A percentile compares a stretch with the other conserved stretches of the same genome.
Evolutionary conservation across 1,140 invertebrate genomes (phyloP).

Genomic region (Popillia japonica): DNA sequence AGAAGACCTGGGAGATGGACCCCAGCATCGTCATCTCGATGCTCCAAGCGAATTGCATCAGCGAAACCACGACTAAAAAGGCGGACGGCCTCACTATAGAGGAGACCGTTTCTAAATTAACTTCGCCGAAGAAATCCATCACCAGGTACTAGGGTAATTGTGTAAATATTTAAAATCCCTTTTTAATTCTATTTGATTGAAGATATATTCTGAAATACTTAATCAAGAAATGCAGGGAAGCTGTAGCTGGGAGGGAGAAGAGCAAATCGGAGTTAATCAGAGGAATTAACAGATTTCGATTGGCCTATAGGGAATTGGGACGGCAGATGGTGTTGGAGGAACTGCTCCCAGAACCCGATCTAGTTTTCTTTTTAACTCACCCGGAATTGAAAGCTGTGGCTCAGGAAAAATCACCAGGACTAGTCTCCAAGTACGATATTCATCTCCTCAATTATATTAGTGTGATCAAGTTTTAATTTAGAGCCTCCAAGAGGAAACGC

Average conservation of each 20-base stretch:
- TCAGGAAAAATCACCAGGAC: constrained; percentile 62
- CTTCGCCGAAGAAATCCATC: constrained; percentile 61
- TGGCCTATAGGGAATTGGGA: constrained; percentile 68
- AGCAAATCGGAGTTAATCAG: constrained; percentile 72
- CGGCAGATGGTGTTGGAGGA: constrained; percentile 68
- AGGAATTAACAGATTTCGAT: constrained; percentile 68
- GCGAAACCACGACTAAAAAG: constrained; percentile 46
- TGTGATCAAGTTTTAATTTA: too few relatives aligned
- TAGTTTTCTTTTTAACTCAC: constrained; percentile 76
- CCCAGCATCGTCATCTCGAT: constrained; percentile 69
- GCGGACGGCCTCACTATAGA: constrained; percentile 51
- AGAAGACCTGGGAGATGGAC: constrained; percentile 73
- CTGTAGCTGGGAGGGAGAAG: constrained; percentile 71
- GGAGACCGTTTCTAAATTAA: constrained; percentile 62
- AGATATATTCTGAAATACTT: constrained; percentile 60
- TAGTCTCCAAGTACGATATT: constrained; percentile 70
- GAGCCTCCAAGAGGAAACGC: constrained; percentile 70
- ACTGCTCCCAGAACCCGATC: constrained; percentile 69
- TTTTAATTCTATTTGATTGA: too few relatives aligned
- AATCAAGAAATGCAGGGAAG: constrained; percentile 67
- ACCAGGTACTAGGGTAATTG: too few relatives aligned
- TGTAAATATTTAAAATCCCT: too few relatives aligned
- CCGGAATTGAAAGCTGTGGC: constrained; percentile 72
- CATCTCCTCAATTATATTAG: constrained; percentile 1
- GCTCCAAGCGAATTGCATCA: constrained; percentile 65